Conservation (phyloP, 1,140 invertebrate species). For the Cherax destructor region DNA sequence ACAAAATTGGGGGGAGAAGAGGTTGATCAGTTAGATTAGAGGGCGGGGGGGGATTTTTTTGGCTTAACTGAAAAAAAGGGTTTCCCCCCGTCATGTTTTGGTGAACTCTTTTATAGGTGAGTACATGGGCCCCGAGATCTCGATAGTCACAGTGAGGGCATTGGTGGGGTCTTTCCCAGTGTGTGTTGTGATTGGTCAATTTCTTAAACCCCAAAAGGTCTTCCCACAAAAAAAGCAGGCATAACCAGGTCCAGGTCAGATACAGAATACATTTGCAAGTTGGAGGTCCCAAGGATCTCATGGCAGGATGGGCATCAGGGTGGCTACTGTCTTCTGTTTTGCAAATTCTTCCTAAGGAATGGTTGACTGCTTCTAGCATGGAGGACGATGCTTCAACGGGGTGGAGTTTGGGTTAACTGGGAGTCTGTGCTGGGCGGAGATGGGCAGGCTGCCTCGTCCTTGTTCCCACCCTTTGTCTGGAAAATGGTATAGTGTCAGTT, state of each 20-base stretch:
- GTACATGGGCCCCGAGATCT: constrained; percentile 45
- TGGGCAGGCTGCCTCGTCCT: constrained; percentile 42
- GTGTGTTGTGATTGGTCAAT: constrained; percentile 48
- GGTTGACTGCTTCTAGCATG: constrained; percentile 16
- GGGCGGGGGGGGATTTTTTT: not conserved
- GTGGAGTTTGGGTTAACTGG: constrained; percentile 14
- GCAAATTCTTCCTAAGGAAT: not conserved
- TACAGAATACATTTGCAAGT: constrained; percentile 62
- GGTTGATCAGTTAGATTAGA: not conserved
- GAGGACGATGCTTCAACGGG: too few species aligned
- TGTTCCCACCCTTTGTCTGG: constrained; percentile 47
- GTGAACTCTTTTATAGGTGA: constrained; percentile 58
- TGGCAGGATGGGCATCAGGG: constrained; percentile 48
- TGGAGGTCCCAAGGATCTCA: constrained; percentile 55
- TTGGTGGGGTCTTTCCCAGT: constrained; percentile 60
- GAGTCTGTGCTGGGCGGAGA: constrained; percentile 21
- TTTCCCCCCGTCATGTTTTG: constrained; percentile 9
- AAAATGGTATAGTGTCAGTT: constrained; percentile 51
- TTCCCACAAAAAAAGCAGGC: constrained; percentile 58
- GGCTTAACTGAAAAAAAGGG: not conserved
- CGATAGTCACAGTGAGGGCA: constrained; percentile 62
- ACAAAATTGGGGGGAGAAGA: not conserved
- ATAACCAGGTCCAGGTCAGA: constrained; percentile 36
- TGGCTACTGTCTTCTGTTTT: constrained; percentile 44
- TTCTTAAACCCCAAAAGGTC: constrained; percentile 52